phyloP scores from a whole-genome alignment of 2,797 vertebrate genomes.

The Pogonophryne albipinna region DNA sequence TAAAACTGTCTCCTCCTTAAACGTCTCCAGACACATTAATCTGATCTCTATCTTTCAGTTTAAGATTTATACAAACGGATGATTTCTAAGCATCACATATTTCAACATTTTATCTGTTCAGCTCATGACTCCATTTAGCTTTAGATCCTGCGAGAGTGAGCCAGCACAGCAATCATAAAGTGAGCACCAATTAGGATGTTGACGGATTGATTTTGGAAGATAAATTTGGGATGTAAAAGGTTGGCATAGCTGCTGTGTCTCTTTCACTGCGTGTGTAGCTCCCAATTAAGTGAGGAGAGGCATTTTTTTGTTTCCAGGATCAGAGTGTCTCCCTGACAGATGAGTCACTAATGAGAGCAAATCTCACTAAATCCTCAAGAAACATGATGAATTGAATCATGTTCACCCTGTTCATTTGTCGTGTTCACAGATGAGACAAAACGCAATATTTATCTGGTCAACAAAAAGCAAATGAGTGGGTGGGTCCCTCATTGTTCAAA shows the following conservation, averaged over 20 bases:
- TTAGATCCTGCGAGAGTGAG: constrained; percentile 84
- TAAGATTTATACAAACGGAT: constrained; percentile 84
- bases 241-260: constrained; percentile 85
- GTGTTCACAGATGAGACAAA: constrained; percentile 74
- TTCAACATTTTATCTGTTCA: constrained; percentile 83
- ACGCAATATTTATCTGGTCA: constrained; percentile 77
- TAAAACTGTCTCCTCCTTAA: constrained; percentile 69
- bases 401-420: constrained; percentile 78
- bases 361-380: constrained; percentile 81
- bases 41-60: constrained; percentile 78
- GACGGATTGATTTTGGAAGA: constrained; percentile 88
- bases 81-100: constrained; percentile 84
- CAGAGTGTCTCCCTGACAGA: constrained; percentile 82
- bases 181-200: constrained; percentile 86
- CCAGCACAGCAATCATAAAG: constrained; percentile 82
- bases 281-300: constrained; percentile 83
- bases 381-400: constrained; percentile 82
- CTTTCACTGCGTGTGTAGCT: constrained; percentile 77
- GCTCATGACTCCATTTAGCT: constrained; percentile 87
- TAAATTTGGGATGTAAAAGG: constrained; percentile 87
- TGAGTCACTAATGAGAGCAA: constrained; percentile 83
- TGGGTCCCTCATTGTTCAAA: constrained; percentile 66
- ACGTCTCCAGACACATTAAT: constrained; percentile 79
- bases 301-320: constrained; percentile 78
- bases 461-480: constrained; percentile 78